Evolutionary conservation across 2,888 invertebrate species (phyloP), one percentile per base, ranked within the genome.

Genomic region (Epinotia bilunana): DNA sequence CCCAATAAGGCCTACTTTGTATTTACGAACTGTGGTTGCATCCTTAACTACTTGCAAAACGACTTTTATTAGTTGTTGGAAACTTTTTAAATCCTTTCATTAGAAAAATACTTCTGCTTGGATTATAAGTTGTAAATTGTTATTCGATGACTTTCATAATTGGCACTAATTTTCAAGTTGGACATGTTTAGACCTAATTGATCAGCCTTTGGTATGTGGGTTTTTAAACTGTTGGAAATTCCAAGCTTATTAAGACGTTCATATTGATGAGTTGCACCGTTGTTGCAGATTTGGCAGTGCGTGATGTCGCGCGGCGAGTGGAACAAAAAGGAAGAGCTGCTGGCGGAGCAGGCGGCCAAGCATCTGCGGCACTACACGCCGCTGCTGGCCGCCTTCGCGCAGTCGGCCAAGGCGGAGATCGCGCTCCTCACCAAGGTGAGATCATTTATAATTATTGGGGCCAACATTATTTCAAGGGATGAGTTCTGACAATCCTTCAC

Each of bases 251-350:
- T 13, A 49, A 49, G 6, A 53, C 2, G n/a, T n/a, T 53, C 1
- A 53, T 1, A 5, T n/a, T n/a, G 7, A 2, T n/a, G 6, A 53
- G 7, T 0, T 7, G 1, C 4, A n/a, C 7, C 53, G n/a, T 28
- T 68, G n/a, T 60, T n/a, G 18, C 76, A 98, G 98, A 96, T 99
- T 84, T 99, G 99, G 99, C 96, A 96, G 81, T 98, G 98, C 80
- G 96, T 99, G 83, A 99, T 99, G 99, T 96, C 97, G 72, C 97
- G 98, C 84, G 98, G 98, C 77, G 99, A 99, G 93, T 99, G 99
- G 99, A 99, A 99, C 93, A 99, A 99, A 93, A 99, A 99, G 89
- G 99, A 99, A 90, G 99, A 99, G 91, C 92, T 99, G 83, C 96
- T 99, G 79, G 98, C 99, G 68, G 99, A 99, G 87, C 99, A 99